Evolutionary conservation across 2,797 vertebrate species (phyloP), one percentile per base, ranked within the genome.

Genomic region (Tympanoctomys barrerae): DNA sequence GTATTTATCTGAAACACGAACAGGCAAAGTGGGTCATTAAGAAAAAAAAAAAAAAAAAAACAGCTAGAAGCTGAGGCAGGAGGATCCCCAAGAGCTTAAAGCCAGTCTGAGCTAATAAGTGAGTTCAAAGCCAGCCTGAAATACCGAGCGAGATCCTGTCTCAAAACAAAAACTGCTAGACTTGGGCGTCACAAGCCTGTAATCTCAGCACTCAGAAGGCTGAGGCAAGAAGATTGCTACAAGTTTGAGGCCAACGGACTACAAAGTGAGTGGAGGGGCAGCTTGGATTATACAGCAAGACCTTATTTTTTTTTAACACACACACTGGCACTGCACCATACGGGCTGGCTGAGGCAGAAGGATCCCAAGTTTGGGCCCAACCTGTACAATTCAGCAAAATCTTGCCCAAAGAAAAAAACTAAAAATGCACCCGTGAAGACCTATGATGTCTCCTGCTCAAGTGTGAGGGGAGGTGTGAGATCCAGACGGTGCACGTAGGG

Each of bases 1-100:
- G 36, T 79, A 46, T 66, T 61, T 84, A 83, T 70, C 87, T 64
- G 79, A 94, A 88, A 93, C 42, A 46, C 16, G 61, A 84, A 94
- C 78, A 57, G 2, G 70, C 68, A 28, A 91, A 81, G 46, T 5
- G 62, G 33, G 33, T 16, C 52, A 68, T 59, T 39, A 46, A 46
- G 3, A 52, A 46, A 28, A 46, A 49, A 7, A 77, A 16, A 78
- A 31, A 24, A 7, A 77, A 16, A 78, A 31, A 49, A 28, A 42
- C 26, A 24, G 46, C 39, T 12, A n/a, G 71, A 75, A 36, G 71
- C 39, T 75, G 39, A 75, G 71, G 73, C 73, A 75, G 73, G 24
- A 75, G 70, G 36, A 39, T 71, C 36, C 10, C 42, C 26, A 12
- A 7, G 12, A 75, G 7, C 1, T 21, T 24, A 24, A 46, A n/a